Percentiles rank a stretch among this genome's conserved stretches.
Conservation (phyloP, 2,797 vertebrate genomes). For the Protosalanx chinensis region DNA sequence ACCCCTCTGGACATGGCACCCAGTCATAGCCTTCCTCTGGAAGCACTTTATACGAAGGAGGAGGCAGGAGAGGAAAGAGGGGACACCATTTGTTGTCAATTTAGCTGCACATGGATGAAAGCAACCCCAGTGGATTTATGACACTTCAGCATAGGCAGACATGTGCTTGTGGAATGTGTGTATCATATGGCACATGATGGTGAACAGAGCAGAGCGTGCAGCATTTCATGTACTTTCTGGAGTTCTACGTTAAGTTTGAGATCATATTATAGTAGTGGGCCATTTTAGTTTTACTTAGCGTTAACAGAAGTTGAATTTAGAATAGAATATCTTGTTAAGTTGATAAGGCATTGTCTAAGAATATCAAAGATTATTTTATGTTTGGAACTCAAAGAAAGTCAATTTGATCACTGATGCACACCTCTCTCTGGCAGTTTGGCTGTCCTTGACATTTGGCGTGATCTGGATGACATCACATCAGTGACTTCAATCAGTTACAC, state of each 20-base stretch:
- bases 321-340: not conserved
- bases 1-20: slow-evolving; percentile 27
- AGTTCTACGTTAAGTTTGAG: slow-evolving; percentile 7
- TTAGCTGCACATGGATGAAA: slow-evolving; percentile 56
- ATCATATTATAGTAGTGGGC: not conserved
- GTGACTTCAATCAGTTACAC: too few relatives aligned
- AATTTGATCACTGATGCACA: too few relatives aligned
- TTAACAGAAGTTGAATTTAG: not conserved
- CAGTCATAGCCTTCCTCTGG: slow-evolving; percentile 40
- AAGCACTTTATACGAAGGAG: slow-evolving; percentile 46
- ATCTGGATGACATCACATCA: too few relatives aligned
- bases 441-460: too few relatives aligned
- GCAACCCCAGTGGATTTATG: slow-evolving; percentile 53
- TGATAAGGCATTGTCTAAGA: too few relatives aligned
- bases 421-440: too few relatives aligned
- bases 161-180: slow-evolving; percentile 51
- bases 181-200: slow-evolving; percentile 35
- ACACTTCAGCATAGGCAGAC: slow-evolving; percentile 38
- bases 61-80: slow-evolving; percentile 32
- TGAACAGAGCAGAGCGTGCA: slow-evolving; percentile 30
- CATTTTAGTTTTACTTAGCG: slow-evolving; percentile 10
- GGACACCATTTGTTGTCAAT: slow-evolving; percentile 65
- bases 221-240: slow-evolving; percentile 24
- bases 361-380: too few relatives aligned
- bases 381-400: too few relatives aligned